These are phyloP conservation scores for Timema podura DNA, from an alignment of 2,888 invertebrate genomes.

Conservation along the genomic window DNA sequence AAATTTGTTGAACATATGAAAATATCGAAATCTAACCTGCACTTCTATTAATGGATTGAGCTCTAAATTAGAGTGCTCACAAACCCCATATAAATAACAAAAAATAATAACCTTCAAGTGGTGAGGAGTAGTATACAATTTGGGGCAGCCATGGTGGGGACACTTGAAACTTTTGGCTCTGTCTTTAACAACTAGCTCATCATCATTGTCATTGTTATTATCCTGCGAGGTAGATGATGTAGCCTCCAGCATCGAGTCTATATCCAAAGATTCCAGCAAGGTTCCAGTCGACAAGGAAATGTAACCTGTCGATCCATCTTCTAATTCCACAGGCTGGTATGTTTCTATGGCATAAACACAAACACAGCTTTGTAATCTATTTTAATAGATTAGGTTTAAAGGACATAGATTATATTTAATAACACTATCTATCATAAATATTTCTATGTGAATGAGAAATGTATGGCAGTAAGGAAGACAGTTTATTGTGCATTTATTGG, in stretches of 20 bases:
- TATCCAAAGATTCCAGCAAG: constrained; percentile 9
- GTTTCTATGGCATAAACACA: constrained; percentile 26
- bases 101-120: constrained; percentile 47
- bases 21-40: background rate
- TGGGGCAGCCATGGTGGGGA: constrained; percentile 47
- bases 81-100: background rate
- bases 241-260: constrained; percentile 2
- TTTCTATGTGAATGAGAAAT: too few relatives aligned
- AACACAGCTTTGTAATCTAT: background rate
- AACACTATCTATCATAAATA: too few relatives aligned
- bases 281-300: constrained; percentile 29
- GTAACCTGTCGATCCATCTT: constrained; percentile 36
- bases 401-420: background rate
- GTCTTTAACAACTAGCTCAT: constrained; percentile 18
- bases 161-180: constrained; percentile 38
- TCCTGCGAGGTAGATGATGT: background rate
- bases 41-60: background rate
- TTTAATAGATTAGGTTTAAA: background rate
- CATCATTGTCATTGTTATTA: constrained; percentile 9
- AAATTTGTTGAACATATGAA: too few relatives aligned
- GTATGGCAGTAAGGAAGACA: too few relatives aligned
- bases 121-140: constrained; percentile 49
- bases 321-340: constrained; percentile 35
- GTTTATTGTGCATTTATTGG: too few relatives aligned
- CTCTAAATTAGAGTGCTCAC: background rate